Conservation (phyloP, 2,888 invertebrate genomes). For the Diloba caeruleocephala region DNA sequence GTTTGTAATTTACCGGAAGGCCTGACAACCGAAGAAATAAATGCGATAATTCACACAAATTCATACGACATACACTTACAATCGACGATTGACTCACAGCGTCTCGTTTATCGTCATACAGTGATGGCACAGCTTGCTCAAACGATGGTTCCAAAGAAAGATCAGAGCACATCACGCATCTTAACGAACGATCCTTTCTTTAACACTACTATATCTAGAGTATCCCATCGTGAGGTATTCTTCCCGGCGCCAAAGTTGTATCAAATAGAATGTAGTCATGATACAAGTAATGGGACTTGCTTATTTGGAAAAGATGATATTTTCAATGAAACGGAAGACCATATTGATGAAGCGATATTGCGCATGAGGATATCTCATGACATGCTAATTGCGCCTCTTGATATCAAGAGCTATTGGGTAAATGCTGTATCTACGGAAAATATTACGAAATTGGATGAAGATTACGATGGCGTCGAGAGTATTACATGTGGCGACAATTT, state of each 20-base stretch:
- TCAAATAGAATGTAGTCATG: conserved; percentile 73
- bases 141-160: conserved; percentile 74
- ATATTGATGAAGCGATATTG: conserved; percentile 60
- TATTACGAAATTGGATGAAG: conserved; percentile 61
- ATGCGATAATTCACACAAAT: conserved; percentile 82
- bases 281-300: conserved; percentile 77
- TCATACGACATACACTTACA: conserved; percentile 88
- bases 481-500: conserved; percentile 76
- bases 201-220: conserved; percentile 87
- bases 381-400: conserved; percentile 62
- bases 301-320: conserved; percentile 73
- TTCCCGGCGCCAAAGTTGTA: conserved; percentile 90
- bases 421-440: conserved; percentile 70
- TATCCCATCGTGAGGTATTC: conserved; percentile 87
- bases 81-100: conserved; percentile 71
- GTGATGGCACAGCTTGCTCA: conserved; percentile 70
- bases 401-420: conserved; percentile 73
- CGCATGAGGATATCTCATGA: conserved; percentile 76
- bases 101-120: conserved; percentile 80
- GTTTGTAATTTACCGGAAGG: conserved; percentile 85
- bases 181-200: conserved; percentile 89
- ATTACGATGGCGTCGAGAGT: conserved; percentile 69
- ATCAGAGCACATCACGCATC: conserved; percentile 86
- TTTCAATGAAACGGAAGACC: conserved; percentile 67
- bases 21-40: conserved; percentile 77